Evolutionary conservation across 1,140 invertebrate species (phyloP), one percentile per base, ranked within the genome.

Genomic region (Chrysoperla carnea): DNA sequence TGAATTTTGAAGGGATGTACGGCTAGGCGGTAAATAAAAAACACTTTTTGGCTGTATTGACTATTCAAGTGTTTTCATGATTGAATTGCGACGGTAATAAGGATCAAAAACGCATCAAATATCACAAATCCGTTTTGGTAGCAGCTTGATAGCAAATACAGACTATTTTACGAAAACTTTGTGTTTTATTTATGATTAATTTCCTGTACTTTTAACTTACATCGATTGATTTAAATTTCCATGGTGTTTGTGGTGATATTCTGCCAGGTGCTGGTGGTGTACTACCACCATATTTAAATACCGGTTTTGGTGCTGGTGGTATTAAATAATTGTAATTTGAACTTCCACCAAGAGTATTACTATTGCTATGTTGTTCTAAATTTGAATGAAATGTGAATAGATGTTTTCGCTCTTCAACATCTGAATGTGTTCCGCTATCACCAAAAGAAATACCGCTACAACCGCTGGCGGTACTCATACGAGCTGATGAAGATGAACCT

Each of bases 341-440:
- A 33, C 31, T 33, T 6, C n/a, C 17, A 3, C 17, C 17, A 23
- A 23, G 5, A 23, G 17, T 23, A 23, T 23, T 23, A 23, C 17
- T 23, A 23, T 23, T 23, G 17, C 17, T 23, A 23, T 64, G 55
- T 43, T 67, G 63, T 46, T 67, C 66, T 0, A 54, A 61, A 31
- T 58, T 56, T 8, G 63, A 52, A 2, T 57, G 51, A 6, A 23
- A 23, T 2, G 17, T 23, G 5, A 23, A 23, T 2, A 23, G 17
- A 23, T 23, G 17, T 23, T 23, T 23, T 51, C 75, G 71, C 17
- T 84, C 82, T 46, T 88, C 83, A 42, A 76, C 73, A 55, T 88
- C 84, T 1, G 83, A 87, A 57, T 85, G 81, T 1, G 81, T 83
- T 40, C 83, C 83, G 52, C 81, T 85, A 50, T 88, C 84, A 0